Percentiles rank a stretch among this genome's conserved stretches.
phyloP scores from a whole-genome alignment of 2,797 vertebrate species.

The Myripristis jacobus region DNA sequence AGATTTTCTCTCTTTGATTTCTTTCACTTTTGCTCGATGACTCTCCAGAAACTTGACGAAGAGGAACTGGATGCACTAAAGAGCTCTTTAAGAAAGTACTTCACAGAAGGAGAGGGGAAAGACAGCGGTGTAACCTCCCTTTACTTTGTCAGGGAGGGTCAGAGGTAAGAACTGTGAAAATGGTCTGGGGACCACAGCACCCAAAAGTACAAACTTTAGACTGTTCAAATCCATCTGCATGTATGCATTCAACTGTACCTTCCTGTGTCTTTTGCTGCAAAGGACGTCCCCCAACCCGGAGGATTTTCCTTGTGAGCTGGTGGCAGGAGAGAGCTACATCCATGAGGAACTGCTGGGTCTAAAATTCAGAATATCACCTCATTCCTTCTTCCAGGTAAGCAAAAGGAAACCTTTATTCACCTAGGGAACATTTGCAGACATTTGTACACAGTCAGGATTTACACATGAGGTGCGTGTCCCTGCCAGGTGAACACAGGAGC shows the following conservation, averaged over 20 bases:
- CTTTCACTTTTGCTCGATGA: neutral
- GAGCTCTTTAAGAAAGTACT: constrained; percentile 85
- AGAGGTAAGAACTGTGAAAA: constrained; percentile 82
- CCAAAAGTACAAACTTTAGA: neutral
- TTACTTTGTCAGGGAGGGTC: constrained; percentile 94
- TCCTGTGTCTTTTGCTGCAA: constrained; percentile 4
- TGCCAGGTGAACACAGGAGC: constrained; percentile 92
- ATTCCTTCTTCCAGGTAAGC: constrained; percentile 96
- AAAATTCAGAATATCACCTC: constrained; percentile 94
- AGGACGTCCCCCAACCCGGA: constrained; percentile 92
- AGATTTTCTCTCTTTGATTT: neutral
- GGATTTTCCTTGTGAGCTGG: constrained; percentile 91
- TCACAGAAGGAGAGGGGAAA: constrained; percentile 88
- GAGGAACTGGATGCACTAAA: constrained; percentile 87
- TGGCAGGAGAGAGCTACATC: constrained; percentile 91
- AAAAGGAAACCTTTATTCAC: neutral
- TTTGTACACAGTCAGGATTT: neutral
- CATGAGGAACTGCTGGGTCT: constrained; percentile 94
- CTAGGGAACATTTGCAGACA: no score
- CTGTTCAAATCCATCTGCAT: neutral
- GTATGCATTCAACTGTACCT: neutral
- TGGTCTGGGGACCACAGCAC: neutral
- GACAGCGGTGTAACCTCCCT: constrained; percentile 90
- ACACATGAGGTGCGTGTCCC: neutral
- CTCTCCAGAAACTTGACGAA: constrained; percentile 88